Percentiles rank a stretch among this genome's conserved stretches.
phyloP scores from a whole-genome alignment of 2,113 vertebrate species.

The Rhea americana region DNA sequence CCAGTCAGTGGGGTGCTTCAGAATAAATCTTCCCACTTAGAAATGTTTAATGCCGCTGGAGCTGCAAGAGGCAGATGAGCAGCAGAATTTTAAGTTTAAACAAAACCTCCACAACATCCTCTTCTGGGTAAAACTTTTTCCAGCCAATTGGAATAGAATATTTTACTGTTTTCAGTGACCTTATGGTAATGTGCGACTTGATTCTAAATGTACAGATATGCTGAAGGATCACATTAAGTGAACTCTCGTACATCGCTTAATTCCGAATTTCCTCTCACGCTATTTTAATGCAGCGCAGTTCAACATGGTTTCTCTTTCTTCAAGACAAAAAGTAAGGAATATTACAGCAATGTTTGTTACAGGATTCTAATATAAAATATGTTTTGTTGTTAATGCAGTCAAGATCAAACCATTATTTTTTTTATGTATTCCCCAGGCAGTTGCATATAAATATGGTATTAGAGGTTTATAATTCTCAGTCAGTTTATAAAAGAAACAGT shows the following conservation, averaged over 20 bases:
- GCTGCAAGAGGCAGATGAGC: not conserved
- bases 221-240: not conserved
- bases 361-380: not conserved
- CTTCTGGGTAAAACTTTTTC: not conserved
- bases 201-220: not conserved
- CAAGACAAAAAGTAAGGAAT: not conserved
- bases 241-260: not conserved
- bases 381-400: not conserved
- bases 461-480: not conserved
- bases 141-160: not conserved
- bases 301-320: not conserved
- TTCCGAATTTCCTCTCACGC: not conserved
- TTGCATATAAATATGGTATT: not conserved
- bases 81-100: not conserved
- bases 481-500: not conserved
- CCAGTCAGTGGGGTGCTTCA: not conserved
- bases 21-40: not conserved
- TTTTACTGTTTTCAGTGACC: not conserved
- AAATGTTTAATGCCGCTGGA: not conserved
- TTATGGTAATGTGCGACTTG: not conserved
- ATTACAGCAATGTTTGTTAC: not conserved
- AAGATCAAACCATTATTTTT: not conserved
- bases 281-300: not conserved
- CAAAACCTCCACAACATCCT: not conserved
- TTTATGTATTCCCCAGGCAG: not conserved